A percentile compares a stretch with the other conserved stretches of the same genome.
Evolutionary conservation across 2,113 vertebrate genomes (phyloP).

Genomic region (Phalacrocorax carbo): DNA sequence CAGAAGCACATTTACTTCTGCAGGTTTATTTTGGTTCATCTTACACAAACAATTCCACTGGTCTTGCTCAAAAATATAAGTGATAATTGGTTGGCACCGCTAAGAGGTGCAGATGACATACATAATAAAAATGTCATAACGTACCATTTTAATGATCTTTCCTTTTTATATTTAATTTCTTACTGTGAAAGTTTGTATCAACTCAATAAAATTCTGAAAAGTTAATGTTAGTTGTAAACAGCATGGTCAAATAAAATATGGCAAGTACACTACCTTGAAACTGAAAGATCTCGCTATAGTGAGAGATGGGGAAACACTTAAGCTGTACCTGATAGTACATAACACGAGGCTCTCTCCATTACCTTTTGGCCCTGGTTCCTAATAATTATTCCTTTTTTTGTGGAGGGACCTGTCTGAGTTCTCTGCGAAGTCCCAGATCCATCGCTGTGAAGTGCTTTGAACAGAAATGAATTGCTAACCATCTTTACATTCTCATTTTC

Average conservation of each 20-base stretch:
- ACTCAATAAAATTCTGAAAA: not conserved
- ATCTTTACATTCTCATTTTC: not conserved
- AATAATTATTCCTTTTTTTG: not conserved
- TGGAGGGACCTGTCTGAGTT: not conserved
- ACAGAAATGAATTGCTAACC: not conserved
- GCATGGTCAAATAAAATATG: not conserved
- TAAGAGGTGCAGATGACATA: not conserved
- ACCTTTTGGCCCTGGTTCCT: not conserved
- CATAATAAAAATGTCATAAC: not conserved
- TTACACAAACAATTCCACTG: not conserved
- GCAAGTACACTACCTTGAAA: not conserved
- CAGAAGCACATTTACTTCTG: not conserved
- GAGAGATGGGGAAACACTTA: not conserved
- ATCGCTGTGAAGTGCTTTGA: not conserved
- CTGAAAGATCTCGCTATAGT: not conserved
- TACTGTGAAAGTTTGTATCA: not conserved
- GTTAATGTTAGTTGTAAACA: not conserved
- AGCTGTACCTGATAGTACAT: not conserved
- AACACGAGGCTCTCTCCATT: not conserved
- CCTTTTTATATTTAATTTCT: not conserved
- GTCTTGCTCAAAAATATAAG: not conserved
- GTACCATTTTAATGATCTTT: not conserved
- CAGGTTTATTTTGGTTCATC: not conserved
- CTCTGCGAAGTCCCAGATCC: not conserved
- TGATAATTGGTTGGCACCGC: not conserved